Evolutionary conservation across 35 echinoderm and acorn worm genomes (phyloP), one percentile per base, ranked within the genome.

Genomic region (Amphiura filiformis): DNA sequence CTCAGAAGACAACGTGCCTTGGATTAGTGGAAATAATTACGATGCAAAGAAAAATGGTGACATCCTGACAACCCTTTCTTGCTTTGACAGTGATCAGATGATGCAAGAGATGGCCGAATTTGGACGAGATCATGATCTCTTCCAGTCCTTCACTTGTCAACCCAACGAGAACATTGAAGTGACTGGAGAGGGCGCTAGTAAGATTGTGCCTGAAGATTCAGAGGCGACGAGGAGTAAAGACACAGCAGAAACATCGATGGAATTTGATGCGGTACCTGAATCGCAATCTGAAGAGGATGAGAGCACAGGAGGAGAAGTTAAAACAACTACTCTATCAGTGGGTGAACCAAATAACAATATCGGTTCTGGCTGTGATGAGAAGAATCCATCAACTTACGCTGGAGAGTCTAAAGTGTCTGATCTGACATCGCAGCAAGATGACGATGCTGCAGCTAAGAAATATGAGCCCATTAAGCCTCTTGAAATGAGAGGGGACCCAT

Each of bases 31-130:
- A 56, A 26, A 30, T 31, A 40, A 88, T 56, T 61, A 86, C 23
- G 83, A 86, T 32, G 38, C 39, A 11, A 57, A 91, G 35, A 70
- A 80, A 31, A 79, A 82, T 52, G 91, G 83, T 88, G 70, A 79
- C 31, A 81, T 47, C 41, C 4, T 47, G 41, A 47, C 41, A 9
- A 17, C 4, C 17, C 41, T 47, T 47, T 4, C 41, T 4, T 9
- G 26, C 26, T 13, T 70, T 70, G 61, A 70, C 26, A 11, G 61
- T 70, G 61, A 70, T 3, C 61, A 70, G 61, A 70, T 70, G 61
- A 70, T 70, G 61, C 7, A 70, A 23, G 61, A 70, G 26, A 70
- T 70, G 2, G 61, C 61, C 4, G 61, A 70, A 23, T 70, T 70
- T n/a, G 7, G 26, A 70, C 1, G 28, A 70, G 61, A 70, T 70